Evolutionary conservation across 2,113 vertebrate species (phyloP).

Genomic region (Anarrhichthys ocellatus): DNA sequence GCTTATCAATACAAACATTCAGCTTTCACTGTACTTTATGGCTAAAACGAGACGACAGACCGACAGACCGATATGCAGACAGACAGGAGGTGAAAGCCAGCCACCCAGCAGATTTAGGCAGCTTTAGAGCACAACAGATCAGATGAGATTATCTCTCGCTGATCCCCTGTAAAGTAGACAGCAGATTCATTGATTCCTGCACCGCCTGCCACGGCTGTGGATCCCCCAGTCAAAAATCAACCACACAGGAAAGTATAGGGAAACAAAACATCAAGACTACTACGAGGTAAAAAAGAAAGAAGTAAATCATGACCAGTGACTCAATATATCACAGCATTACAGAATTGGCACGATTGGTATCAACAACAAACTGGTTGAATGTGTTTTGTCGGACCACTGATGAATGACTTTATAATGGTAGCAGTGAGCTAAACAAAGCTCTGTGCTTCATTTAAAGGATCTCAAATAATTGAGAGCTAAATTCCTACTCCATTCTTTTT

Average conservation of each 20-base stretch:
- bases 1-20: not conserved
- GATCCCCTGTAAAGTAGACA: constrained; percentile 73
- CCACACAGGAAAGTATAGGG: not conserved
- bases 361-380: not conserved
- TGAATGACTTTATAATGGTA: not conserved
- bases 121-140: constrained; percentile 76
- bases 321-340: not conserved
- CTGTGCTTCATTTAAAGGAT: not conserved
- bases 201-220: constrained; percentile 32
- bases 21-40: not conserved
- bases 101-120: constrained; percentile 69
- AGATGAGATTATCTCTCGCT: constrained; percentile 76
- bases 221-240: constrained; percentile 43
- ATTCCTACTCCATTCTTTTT: not conserved
- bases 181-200: constrained; percentile 70
- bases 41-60: not conserved
- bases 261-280: not conserved
- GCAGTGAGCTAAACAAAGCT: not conserved
- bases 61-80: not conserved
- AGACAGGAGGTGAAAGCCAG: constrained; percentile 70
- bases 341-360: not conserved
- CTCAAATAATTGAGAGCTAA: not conserved
- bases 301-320: not conserved
- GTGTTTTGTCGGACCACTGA: constrained; percentile 9
- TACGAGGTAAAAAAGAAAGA: not conserved